Percentiles rank a stretch among this genome's conserved stretches.
phyloP scores from a whole-genome alignment of 2,797 vertebrate genomes.

The Rhinatrema bivittatum region DNA sequence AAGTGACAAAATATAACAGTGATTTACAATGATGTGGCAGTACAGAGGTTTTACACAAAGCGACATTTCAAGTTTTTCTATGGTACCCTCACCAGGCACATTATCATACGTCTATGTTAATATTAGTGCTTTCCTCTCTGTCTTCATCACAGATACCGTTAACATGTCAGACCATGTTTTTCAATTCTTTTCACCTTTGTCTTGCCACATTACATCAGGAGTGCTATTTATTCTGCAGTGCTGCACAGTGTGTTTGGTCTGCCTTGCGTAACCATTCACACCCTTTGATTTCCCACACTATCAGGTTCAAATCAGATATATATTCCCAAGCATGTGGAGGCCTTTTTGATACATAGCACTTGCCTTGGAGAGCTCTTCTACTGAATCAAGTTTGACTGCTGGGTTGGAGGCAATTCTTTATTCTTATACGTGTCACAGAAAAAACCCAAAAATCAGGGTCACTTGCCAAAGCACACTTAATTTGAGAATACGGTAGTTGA shows the following conservation, averaged over 20 bases:
- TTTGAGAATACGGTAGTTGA: neutral
- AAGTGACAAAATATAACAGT: no score
- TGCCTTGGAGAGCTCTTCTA: conserved; percentile 26
- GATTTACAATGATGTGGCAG: no score
- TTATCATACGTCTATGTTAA: no score
- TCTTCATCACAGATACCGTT: no score
- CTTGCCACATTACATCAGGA: no score
- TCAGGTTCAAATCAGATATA: conserved; percentile 41
- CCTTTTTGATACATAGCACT: conserved; percentile 42
- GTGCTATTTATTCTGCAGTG: conserved; percentile 15
- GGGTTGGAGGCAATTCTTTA: conserved; percentile 18
- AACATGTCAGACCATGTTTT: no score
- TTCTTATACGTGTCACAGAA: conserved; percentile 1
- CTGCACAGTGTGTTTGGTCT: conserved; percentile 34
- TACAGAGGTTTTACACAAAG: no score
- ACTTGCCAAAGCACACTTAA: conserved; percentile 17
- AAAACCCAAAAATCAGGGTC: conserved; percentile 25
- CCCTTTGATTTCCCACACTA: conserved; percentile 45
- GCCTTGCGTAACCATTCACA: conserved; percentile 36
- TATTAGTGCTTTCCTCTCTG: no score
- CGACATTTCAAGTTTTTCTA: no score
- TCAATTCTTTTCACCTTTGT: no score
- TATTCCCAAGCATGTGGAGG: conserved; percentile 34
- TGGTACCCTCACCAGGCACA: no score
- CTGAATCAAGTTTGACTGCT: conserved; percentile 35